Base-by-base conservation (phyloP, 2,113 vertebrate species). In the Colius striatus region DNA sequence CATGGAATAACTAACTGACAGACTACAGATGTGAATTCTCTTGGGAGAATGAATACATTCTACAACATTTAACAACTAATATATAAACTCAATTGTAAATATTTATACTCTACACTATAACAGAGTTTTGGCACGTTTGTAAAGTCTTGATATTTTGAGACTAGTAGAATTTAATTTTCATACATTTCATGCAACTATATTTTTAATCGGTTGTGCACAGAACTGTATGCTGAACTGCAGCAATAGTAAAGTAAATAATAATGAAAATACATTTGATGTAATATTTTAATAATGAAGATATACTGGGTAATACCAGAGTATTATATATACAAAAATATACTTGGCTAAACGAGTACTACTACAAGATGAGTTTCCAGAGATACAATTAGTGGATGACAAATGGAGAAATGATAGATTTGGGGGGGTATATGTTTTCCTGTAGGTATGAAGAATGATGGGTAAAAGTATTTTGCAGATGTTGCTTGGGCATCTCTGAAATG, bases 281-380 rank as follows among this genome's bases (percentile, higher is more conserved):
- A 32, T 83, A n/a, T 57, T 94, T 80, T 83, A 86, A 79, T 90
- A 89, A 81, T 50, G 60, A 93, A 74, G 51, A 53, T 70, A 23
- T 26, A 22, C n/a, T 53, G 36, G 13, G 16, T 61, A 67, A 72
- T 71, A 51, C 14, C 4, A 45, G 47, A 47, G 6, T n/a, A 54
- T 58, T 71, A 71, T 30, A 51, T n/a, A 34, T 16, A 76, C 7
- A 60, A 67, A 93, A 53, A 86, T 60, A 57, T 25, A 34, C 11
- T 38, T 67, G 34, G 23, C 18, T 67, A 76, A 79, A 86, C 91
- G 61, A 71, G 4, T 58, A 51, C 48, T 53, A 8, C 11, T 60
- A 4, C 32, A 65, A 73, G 29, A 41, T 66, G 21, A 43, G 43
- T 84, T 79, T 85, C 63, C 63, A 86, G 60, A 71, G n/a, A 23